These are phyloP conservation scores for Bradypus variegatus DNA, from an alignment of 2,797 vertebrate genomes.

Conservation along the genomic window DNA sequence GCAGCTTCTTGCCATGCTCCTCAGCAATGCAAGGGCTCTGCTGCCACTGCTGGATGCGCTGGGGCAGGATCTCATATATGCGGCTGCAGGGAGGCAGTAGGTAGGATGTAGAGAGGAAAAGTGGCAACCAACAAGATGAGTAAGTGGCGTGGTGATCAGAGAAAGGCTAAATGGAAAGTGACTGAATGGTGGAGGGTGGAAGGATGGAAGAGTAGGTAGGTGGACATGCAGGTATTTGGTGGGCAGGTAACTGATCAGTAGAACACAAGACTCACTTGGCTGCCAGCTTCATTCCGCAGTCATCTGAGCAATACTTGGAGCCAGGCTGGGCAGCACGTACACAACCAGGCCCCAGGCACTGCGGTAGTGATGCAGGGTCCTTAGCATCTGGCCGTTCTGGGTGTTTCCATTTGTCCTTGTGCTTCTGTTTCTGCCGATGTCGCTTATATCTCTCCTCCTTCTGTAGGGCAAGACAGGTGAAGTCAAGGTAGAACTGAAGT, in stretches of 20 bases:
- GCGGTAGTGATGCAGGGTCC: conserved; percentile 78
- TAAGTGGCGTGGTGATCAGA: not conserved
- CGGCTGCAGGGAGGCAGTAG: conserved; percentile 72
- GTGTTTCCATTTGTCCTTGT: conserved; percentile 85
- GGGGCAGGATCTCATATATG: conserved; percentile 92
- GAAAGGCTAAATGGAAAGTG: not conserved
- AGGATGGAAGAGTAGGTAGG: not conserved
- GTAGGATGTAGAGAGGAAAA: not conserved
- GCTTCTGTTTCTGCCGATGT: conserved; percentile 91
- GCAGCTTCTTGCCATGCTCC: conserved; percentile 92
- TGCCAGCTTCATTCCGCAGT: conserved; percentile 93
- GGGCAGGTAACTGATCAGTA: not conserved
- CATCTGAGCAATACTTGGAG: conserved; percentile 94
- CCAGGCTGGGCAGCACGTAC: conserved; percentile 76
- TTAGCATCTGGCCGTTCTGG: conserved; percentile 79
- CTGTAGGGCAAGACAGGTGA: conserved; percentile 57
- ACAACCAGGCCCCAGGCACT: conserved; percentile 92
- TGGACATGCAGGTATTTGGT: not conserved
- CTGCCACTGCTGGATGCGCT: conserved; percentile 97
- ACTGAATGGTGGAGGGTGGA: not conserved
- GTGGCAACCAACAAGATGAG: not conserved
- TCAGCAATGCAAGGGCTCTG: conserved; percentile 95
- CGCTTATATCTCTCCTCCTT: conserved; percentile 87
- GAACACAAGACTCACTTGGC: conserved; percentile 80
- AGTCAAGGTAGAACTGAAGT: not conserved